Evolutionary conservation across 2,113 vertebrate species (phyloP), one percentile per base, ranked within the genome.

Genomic region (Mesoclemmys tuberculata): DNA sequence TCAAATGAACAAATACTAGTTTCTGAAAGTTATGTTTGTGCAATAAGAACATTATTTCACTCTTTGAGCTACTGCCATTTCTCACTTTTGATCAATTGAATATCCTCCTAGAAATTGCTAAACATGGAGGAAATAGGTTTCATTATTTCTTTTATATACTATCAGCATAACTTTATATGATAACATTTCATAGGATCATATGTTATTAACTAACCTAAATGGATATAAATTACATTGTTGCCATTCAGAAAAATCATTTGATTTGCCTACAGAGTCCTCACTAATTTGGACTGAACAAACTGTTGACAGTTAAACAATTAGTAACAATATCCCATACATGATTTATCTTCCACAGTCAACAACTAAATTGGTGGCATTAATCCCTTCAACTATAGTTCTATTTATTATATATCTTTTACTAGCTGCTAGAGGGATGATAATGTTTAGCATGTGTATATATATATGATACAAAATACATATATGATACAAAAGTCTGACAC

Each of bases 271-370:
- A 80, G 29, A 74, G 26, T 82, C 44, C 93, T 94, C 82, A 58
- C 80, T 92, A 92, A 94, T 95, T 96, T 92, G 49, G 49, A 49
- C 54, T 96, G 82, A 96, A 96, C 92, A 92, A 85, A 41, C 41
- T 81, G 26, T 41, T 92, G 80, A 92, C 58, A 71, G 48, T 31
- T 78, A 77, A 93, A 84, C 38, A 95, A 78, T 94, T 93, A 89
- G 41, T 87, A 78, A 90, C 90, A 89, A 38, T 7, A 61, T 93
- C 61, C 35, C 6, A 41, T 41, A 79, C 19, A 27, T 35, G 48
- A 56, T 49, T 90, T 91, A 16, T 51, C 88, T 95, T 90, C 56
- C 58, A 41, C 35, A 85, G 68, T 7, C 54, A 95, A 38, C 29
- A 89, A 64, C 58, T 51, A 96, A 92, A 92, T 93, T 75, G 6